Conservation (phyloP, 2,797 vertebrate genomes). For the Manis crassicaudata region DNA sequence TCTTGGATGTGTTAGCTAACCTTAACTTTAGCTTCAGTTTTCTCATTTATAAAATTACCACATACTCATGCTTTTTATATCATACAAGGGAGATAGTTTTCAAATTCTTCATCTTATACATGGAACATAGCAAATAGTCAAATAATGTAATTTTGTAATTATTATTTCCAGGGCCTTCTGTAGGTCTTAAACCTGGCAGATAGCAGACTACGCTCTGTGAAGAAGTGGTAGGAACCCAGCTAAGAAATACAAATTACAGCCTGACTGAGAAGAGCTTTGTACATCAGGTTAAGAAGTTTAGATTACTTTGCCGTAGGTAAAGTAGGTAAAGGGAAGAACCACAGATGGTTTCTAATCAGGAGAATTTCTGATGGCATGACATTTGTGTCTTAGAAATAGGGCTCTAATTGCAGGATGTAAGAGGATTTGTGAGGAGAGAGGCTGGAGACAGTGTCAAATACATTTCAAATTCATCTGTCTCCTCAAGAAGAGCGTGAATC, state of each 20-base stretch:
- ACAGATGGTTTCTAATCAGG: neutral
- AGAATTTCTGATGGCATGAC: neutral
- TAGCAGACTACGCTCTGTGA: neutral
- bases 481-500: neutral
- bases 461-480: neutral
- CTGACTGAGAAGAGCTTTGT: neutral
- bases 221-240: neutral
- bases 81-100: neutral
- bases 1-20: neutral
- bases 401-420: neutral
- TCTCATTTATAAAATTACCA: neutral
- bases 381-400: conserved; percentile 25
- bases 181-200: neutral
- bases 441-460: neutral
- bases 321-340: neutral
- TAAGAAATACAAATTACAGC: neutral
- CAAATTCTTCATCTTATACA: neutral
- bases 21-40: neutral
- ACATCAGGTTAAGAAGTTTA: neutral
- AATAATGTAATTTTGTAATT: neutral
- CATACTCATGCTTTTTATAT: neutral
- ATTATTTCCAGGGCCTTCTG: neutral
- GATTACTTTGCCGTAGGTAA: neutral
- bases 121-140: neutral
- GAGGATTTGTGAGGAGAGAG: neutral